Base-by-base conservation (phyloP, 2,797 vertebrate species). In the Helostoma temminkii region DNA sequence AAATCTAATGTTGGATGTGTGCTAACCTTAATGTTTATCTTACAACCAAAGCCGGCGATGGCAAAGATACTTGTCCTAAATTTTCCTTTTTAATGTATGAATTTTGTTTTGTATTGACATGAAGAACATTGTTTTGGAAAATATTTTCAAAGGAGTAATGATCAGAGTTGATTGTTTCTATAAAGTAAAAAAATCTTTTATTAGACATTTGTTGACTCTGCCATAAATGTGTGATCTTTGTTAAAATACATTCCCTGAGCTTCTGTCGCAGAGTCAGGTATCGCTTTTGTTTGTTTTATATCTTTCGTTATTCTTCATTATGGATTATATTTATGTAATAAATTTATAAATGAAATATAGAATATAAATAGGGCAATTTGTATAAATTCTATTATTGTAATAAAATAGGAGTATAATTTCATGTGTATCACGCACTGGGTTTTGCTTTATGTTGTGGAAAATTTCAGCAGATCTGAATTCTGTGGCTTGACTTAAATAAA, bases 241-340 rank as follows among this genome's bases (percentile, higher is more conserved):
- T 75, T 81, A 50, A 39, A 22, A 21, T 6, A 80, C 88, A 91
- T 91, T 91, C 89, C 85, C 72, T 6, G 1, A 69, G 59, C 54
- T 72, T 86, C 57, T 75, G 59, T 66, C 49, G 28, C 54, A 58
- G 72, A 81, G 67, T 84, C 75, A 46, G 80, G 64, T 82, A 34
- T 78, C 66, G 55, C 18, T 79, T 81, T 78, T 69, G 32, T 84
- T 85, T 84, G 43, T 85, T 84, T 83, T 80, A 64, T 82, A 82
- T 73, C 52, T 83, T 88, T 81, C 81, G 75, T 86, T 89, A 74
- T 78, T 75, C 52, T 82, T 73, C 66, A 69, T 88, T 87, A 81
- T 88, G 71, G 58, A 89, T 71, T 84, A 85, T 91, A 89, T 92
- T 91, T 89, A 91, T 92, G 89, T 88, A 84, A 82, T 75, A 82